These are phyloP conservation scores for Apodemia mormo DNA, from an alignment of 2,888 invertebrate genomes.

Conservation along the genomic window DNA sequence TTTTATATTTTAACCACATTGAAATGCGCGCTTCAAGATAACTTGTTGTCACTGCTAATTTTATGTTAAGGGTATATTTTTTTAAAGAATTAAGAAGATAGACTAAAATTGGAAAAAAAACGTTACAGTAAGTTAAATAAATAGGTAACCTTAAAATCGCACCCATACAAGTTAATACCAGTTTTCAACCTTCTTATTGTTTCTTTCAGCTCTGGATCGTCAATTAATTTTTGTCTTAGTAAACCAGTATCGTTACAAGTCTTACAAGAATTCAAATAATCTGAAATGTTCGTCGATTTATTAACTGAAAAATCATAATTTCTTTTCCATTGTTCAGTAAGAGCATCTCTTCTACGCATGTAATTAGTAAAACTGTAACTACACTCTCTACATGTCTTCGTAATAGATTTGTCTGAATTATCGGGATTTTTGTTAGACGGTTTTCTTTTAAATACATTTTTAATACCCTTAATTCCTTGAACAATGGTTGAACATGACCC, in stretches of 20 bases:
- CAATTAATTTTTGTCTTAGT: slow-evolving; percentile 53
- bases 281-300: slow-evolving; percentile 33
- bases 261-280: slow-evolving; percentile 46
- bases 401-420: slow-evolving; percentile 21
- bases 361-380: slow-evolving; percentile 64
- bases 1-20: no score
- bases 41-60: no score
- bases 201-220: slow-evolving; percentile 52
- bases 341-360: slow-evolving; percentile 58
- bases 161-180: slow-evolving; percentile 73
- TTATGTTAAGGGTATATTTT: no score
- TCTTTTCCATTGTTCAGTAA: slow-evolving; percentile 36
- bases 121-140: no score
- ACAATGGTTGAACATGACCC: slow-evolving; percentile 62
- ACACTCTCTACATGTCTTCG: slow-evolving; percentile 29
- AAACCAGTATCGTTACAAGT: slow-evolving; percentile 61
- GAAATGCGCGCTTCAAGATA: no score
- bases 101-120: no score
- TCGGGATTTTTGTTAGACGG: slow-evolving; percentile 24
- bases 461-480: slow-evolving; percentile 49
- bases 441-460: slow-evolving; percentile 56
- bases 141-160: slow-evolving; percentile 63
- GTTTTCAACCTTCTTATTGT: slow-evolving; percentile 66
- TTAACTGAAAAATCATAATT: slow-evolving; percentile 21
- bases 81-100: no score